phyloP scores from a whole-genome alignment of 1,140 invertebrate species.

The Parapsyche elsis region DNA sequence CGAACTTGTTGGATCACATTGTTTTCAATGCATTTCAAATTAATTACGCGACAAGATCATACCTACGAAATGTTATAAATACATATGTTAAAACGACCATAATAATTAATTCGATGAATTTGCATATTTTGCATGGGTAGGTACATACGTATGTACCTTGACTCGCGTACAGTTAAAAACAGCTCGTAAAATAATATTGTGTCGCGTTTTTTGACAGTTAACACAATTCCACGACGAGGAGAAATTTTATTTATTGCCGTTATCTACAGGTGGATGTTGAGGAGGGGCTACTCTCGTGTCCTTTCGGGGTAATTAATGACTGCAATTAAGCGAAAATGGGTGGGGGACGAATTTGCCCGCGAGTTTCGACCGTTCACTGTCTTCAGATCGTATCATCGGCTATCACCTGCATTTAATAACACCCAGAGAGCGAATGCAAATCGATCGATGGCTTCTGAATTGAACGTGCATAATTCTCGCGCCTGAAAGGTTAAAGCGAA shows the following conservation, averaged over 20 bases:
- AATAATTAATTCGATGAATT: neutral
- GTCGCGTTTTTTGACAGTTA: conserved; percentile 5
- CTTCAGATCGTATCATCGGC: neutral
- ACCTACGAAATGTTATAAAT: too few species aligned
- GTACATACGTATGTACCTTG: neutral
- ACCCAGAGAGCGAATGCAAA: neutral
- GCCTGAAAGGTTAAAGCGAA: neutral
- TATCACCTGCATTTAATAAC: conserved; percentile 27
- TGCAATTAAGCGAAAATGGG: conserved; percentile 5
- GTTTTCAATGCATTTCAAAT: too few species aligned
- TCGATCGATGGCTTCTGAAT: neutral
- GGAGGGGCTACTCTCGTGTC: neutral
- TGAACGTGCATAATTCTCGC: neutral
- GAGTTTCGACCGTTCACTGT: neutral
- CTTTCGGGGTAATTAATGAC: neutral
- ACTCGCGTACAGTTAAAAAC: neutral
- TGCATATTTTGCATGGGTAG: neutral
- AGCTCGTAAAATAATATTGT: neutral
- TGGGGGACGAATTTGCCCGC: neutral
- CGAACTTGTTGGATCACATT: too few species aligned
- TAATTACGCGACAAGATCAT: too few species aligned
- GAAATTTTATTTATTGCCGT: conserved; percentile 6
- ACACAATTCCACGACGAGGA: neutral
- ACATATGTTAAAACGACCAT: too few species aligned
- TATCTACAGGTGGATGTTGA: neutral